Evolutionary conservation across 2,888 invertebrate species (phyloP), one percentile per base, ranked within the genome.

Genomic region (Neoascia interrupta): DNA sequence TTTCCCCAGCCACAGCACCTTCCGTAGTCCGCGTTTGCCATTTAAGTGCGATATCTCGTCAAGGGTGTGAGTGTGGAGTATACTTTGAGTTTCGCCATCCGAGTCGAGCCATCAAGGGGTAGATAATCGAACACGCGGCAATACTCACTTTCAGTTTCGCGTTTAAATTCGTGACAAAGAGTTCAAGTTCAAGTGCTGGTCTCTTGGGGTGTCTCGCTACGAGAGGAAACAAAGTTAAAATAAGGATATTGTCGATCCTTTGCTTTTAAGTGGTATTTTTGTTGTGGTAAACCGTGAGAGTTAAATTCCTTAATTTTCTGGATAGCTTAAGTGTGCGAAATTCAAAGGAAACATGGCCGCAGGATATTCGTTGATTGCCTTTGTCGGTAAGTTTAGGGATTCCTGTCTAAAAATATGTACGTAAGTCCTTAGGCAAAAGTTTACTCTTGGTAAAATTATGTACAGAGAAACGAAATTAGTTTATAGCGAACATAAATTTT

Each of bases 111-210:
- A 23, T 60, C 36, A 49, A 73, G 54, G 72, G 72, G 79, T 79
- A 73, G 66, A 79, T 73, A 79, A 68, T 79, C 66, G 61, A 68
- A 73, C 15, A 41, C 61, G 54, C 66, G 66, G 66, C 60, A 68
- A 54, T 56, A 68, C 41, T 56, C 13, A 68, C 64, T 68, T 66
- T 73, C 60, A 79, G 79, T 79, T 73, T 61, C 34, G 21, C 39
- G 61, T 61, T 73, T 18, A 68, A 61, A 73, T 61, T 79, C 73
- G 43, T 61, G 54, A 56, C 47, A 61, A 60, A 61, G 51, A 66
- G 76, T 72, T 76, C 64, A 72, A 72, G 64, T 76, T 72, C 53
- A 56, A n/a, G n/a, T n/a, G n/a, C 49, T 39, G 45, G 53, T 60
- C 34, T 8, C 3, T n/a, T 16, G 39, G 19, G 10, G 8, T n/a